Evolutionary conservation across 2,113 vertebrate species (phyloP), one percentile per base, ranked within the genome.

Genomic region (Bubo bubo): DNA sequence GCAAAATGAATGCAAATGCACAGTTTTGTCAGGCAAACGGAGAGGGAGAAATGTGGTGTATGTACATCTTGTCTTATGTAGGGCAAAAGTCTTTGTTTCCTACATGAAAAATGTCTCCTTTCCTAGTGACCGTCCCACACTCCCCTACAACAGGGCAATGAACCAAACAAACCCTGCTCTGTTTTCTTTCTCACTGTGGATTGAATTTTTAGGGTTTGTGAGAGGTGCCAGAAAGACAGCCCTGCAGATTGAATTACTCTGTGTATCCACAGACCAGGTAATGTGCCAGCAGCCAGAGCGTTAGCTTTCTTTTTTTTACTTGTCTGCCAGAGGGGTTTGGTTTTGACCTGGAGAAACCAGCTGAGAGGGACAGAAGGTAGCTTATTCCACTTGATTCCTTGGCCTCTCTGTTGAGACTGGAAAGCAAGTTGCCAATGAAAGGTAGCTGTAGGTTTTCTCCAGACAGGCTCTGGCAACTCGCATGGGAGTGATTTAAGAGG

Each of bases 341-440:
- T 63, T 86, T 85, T 93, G 87, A 95, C 79, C 87, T 22, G 59
- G 87, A 91, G 74, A 88, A 85, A 85, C 79, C 87, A 91, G 59
- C 74, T 53, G 70, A 68, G 80, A 86, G n/a, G 90, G 93, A 80
- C 79, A 96, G 83, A 85, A 68, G 64, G 83, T 30, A 72, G 58
- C 37, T 94, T 96, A 94, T 95, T 94, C n/a, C 64, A 39, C 30
- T 53, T 76, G 86, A 59, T 58, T 81, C 90, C 74, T 91, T 87
- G 59, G 79, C 77, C 35, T 63, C 82, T 53, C 70, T 91, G 79
- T 66, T 72, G 68, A 67, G 73, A 55, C 66, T 24, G 56, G 39
- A 68, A 76, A 75, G 63, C 41, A 80, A 80, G 32, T n/a, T 68
- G 41, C 49, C 79, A 85, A 27, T 10, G 73, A 77, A 84, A 73